A percentile compares a stretch with the other conserved stretches of the same genome.
Conservation (phyloP, 2,888 invertebrate species). For the Myopa tessellatipennis region DNA sequence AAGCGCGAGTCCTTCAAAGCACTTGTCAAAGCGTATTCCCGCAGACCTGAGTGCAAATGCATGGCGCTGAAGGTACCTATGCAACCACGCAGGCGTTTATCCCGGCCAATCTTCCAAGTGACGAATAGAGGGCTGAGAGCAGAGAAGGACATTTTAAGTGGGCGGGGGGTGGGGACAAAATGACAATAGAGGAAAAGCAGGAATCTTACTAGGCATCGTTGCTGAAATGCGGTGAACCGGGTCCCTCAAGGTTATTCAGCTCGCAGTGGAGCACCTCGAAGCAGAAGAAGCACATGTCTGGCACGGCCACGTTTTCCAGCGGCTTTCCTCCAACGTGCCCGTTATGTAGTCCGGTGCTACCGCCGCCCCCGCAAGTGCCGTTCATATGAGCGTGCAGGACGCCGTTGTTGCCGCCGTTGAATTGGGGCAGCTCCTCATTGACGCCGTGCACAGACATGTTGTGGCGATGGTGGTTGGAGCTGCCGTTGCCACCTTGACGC, state of each 20-base stretch:
- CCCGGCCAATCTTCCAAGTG: constrained; percentile 98
- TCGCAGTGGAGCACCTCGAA: constrained; percentile 98
- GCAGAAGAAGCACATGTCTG: constrained; percentile 99
- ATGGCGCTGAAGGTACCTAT: constrained; percentile 99
- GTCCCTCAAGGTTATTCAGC: constrained; percentile 91
- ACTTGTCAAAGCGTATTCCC: constrained; percentile 97
- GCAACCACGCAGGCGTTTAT: constrained; percentile 94
- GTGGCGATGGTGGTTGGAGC: constrained; percentile 33
- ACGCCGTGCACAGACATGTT: constrained; percentile 30
- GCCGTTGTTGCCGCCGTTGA: constrained; percentile 45
- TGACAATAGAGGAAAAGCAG: constrained; percentile 2
- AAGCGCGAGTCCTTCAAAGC: constrained; percentile 97
- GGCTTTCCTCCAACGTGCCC: constrained; percentile 61
- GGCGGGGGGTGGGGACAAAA: background rate
- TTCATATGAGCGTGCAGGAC: constrained; percentile 46
- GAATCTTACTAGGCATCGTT: constrained; percentile 94
- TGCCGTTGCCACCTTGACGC: constrained; percentile 20
- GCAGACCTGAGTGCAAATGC: constrained; percentile 92
- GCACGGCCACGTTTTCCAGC: constrained; percentile 76
- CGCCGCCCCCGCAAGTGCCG: constrained; percentile 30
- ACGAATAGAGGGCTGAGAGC: constrained; percentile 94
- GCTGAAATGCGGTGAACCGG: constrained; percentile 90
- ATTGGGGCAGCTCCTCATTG: constrained; percentile 41
- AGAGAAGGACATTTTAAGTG: constrained; percentile 42
- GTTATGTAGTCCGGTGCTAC: constrained; percentile 63